Evolutionary conservation across 2,888 invertebrate species (phyloP).

Genomic region (Mesoligia furuncula): DNA sequence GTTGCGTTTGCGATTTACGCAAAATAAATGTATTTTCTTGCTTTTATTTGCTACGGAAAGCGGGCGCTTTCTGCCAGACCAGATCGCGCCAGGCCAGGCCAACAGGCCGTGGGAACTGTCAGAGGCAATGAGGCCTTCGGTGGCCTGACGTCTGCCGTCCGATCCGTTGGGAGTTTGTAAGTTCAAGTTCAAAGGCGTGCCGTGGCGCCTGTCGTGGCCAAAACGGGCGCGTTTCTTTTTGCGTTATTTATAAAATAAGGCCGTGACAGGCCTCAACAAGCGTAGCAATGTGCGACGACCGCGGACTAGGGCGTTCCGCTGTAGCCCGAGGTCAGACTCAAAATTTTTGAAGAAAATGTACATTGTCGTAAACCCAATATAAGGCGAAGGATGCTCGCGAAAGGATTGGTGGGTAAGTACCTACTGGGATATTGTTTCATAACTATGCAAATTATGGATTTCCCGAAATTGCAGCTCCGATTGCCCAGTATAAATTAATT

Average conservation of each 20-base stretch:
- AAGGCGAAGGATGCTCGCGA: conserved; percentile 11
- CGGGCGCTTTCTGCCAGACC: background rate
- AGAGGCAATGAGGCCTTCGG: background rate
- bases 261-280: no score
- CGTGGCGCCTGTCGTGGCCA: background rate
- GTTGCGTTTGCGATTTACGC: no score
- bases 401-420: conserved; percentile 37
- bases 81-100: background rate
- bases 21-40: no score
- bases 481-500: conserved; percentile 53
- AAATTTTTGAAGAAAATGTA: conserved; percentile 42
- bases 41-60: no score
- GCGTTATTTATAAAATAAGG: no score
- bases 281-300: no score
- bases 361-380: conserved; percentile 31
- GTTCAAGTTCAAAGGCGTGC: background rate
- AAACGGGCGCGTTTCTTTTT: no score
- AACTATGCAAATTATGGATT: conserved; percentile 64
- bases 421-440: conserved; percentile 61
- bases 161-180: background rate
- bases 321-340: conserved; percentile 24
- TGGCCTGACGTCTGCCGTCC: background rate
- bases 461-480: conserved; percentile 42
- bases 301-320: no score
- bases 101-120: background rate